phyloP scores from a whole-genome alignment of 2,888 invertebrate species.

The Nemotelus pantherinus region DNA sequence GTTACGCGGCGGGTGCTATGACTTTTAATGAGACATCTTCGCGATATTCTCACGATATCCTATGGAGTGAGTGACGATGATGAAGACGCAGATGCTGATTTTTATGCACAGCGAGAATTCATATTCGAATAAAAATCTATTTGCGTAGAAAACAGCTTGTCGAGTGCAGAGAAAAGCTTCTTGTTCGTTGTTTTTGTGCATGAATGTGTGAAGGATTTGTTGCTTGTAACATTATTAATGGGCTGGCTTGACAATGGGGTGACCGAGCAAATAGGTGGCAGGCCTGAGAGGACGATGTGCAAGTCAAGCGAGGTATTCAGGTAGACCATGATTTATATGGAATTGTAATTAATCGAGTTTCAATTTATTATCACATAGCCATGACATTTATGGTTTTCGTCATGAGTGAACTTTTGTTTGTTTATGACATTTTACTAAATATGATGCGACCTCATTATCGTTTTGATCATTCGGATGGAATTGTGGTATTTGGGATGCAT shows the following conservation, averaged over 20 bases:
- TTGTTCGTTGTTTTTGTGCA: neutral
- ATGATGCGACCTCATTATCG: neutral
- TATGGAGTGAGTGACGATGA: neutral
- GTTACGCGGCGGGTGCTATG: conserved; percentile 25
- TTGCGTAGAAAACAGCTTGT: neutral
- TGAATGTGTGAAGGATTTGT: neutral
- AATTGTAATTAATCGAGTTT: conserved; percentile 24
- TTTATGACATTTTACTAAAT: conserved; percentile 10
- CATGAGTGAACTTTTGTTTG: conserved; percentile 31
- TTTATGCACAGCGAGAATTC: conserved; percentile 7
- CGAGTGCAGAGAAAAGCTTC: no score
- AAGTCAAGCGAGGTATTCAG: neutral
- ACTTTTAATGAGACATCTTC: conserved; percentile 24
- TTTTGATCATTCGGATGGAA: no score
- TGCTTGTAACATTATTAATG: neutral
- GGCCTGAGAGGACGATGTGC: neutral
- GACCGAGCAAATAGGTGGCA: neutral
- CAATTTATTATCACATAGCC: conserved; percentile 15
- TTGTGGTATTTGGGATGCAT: no score
- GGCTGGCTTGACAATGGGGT: neutral
- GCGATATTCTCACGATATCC: no score
- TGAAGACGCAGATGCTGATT: conserved; percentile 15
- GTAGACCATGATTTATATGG: conserved; percentile 17
- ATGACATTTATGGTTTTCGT: conserved; percentile 32
- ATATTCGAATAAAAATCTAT: neutral